Percentiles rank a stretch among this genome's conserved stretches.
These are phyloP conservation scores for Pterophyllum scalare DNA, from an alignment of 2,113 vertebrate genomes.

Conservation along the genomic window DNA sequence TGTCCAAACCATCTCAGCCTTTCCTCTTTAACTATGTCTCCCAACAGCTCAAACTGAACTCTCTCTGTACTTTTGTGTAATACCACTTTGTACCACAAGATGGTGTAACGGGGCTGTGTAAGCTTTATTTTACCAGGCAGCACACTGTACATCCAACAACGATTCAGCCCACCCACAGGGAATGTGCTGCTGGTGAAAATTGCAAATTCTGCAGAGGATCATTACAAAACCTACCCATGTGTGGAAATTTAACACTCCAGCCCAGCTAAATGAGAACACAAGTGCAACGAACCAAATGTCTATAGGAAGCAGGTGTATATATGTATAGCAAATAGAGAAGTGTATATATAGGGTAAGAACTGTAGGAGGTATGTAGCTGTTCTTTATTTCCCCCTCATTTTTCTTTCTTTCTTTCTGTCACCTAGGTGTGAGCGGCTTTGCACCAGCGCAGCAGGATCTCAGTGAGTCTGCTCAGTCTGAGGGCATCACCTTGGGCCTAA, in stretches of 20 bases:
- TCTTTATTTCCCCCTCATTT: neutral
- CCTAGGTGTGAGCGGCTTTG: slow-evolving; percentile 39
- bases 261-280: neutral
- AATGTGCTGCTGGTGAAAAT: neutral
- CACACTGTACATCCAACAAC: neutral
- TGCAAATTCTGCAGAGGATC: neutral
- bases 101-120: neutral
- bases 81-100: neutral
- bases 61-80: neutral
- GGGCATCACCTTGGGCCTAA: slow-evolving; percentile 70
- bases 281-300: too few species aligned
- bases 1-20: neutral
- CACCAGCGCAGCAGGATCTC: neutral
- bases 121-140: neutral
- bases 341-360: neutral
- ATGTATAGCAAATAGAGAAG: neutral
- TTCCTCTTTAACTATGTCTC: neutral
- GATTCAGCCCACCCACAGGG: neutral
- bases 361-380: neutral
- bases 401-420: neutral
- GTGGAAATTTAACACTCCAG: neutral
- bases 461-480: slow-evolving; percentile 54
- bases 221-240: neutral
- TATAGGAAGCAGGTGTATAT: too few species aligned
- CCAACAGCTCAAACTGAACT: neutral